Base-by-base conservation (phyloP, 2,888 invertebrate species). In the Tenodera sinensis region DNA sequence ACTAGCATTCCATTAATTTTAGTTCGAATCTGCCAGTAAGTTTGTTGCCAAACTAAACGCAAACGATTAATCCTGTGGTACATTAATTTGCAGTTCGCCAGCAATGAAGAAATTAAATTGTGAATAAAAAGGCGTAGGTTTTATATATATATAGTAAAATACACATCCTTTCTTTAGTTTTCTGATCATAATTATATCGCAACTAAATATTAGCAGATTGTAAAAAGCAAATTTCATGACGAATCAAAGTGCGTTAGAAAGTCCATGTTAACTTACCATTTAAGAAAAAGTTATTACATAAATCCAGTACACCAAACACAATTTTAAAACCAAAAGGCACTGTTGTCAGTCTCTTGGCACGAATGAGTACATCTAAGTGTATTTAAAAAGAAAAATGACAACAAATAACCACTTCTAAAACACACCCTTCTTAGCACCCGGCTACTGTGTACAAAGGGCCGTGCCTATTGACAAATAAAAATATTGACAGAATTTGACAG, bases 401-500 rank as follows among this genome's bases (percentile, higher is more conserved):
- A 83, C 82, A 87, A 87, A 87, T 82, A 87, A 87, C 81, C 81
- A 81, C 34, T 87, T 82, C 34, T 87, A 87, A 87, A 87, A 87
- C 87, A 82, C 87, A 34, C 87, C 34, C 87, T 87, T 30, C 83
- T 83, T 87, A 82, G 83, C 87, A 87, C 28, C 87, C 87, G 86
- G 87, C 87, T 83, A 83, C 87, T 87, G 34, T 86, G 87, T 82
- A 34, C 54, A 71, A 71, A 34, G 87, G 87, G 82, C 87, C 30
- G 34, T 87, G 42, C 87, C 42, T 87, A 86, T 87, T 87, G 87
- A 87, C 87, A 87, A 85, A 54, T 85, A 85, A 87, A 87, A 82
- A 87, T 87, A 87, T 87, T 87, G 87, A 87, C 87, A 87, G 83
- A 87, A 34, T 87, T 83, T 87, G 87, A 83, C 87, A 87, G 54